A percentile compares a stretch with the other conserved stretches of the same genome.
Evolutionary conservation across 2,888 invertebrate genomes (phyloP).

Genomic region (Callinectes sapidus): DNA sequence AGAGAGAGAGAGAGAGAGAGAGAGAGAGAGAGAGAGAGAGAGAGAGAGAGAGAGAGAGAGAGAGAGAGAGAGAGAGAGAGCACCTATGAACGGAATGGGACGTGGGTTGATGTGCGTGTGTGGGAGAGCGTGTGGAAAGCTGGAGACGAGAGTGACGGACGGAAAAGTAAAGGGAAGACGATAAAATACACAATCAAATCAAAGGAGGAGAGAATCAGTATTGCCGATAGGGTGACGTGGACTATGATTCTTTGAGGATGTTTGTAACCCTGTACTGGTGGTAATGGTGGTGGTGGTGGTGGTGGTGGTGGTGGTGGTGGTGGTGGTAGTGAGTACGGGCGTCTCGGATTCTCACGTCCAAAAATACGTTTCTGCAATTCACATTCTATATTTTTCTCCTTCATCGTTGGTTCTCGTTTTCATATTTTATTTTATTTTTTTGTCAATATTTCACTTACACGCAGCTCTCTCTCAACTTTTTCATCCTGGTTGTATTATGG

Average conservation of each 20-base stretch:
- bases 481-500: neutral
- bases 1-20: neutral
- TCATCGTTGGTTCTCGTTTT: neutral
- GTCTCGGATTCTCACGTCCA: neutral
- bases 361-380: neutral
- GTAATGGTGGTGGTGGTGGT: neutral
- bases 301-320: neutral
- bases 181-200: neutral
- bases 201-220: neutral
- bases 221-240: neutral
- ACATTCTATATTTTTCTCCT: conserved; percentile 23
- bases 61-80: neutral
- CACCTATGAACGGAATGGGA: no score
- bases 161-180: neutral
- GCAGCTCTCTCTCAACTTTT: neutral
- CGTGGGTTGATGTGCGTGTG: neutral
- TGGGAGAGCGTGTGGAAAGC: neutral
- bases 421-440: neutral
- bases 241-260: neutral
- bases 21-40: neutral
- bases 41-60: neutral
- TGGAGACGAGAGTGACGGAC: neutral
- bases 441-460: neutral
- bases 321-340: neutral
- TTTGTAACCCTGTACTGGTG: conserved; percentile 18